Base-by-base conservation (phyloP, 2,888 invertebrate genomes). In the Tetragonula carbonaria region DNA sequence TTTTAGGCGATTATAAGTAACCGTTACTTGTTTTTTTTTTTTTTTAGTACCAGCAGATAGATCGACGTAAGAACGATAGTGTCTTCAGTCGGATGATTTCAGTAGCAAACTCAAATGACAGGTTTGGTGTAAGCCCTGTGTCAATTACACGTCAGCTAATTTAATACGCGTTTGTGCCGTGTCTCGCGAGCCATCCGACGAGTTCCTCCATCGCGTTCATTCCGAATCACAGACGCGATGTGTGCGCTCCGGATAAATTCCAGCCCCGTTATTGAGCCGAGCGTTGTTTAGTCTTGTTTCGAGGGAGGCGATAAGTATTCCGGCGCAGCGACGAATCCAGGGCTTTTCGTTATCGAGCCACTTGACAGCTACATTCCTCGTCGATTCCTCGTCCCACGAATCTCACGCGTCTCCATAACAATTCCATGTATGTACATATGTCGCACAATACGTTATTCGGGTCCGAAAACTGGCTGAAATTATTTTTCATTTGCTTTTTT, bases 261-360 rank as follows among this genome's bases (percentile, higher is more conserved):
- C 51, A 23, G 62, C 8, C 23, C 13, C 13, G 75, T 76, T 76
- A 70, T 76, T 68, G 75, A 33, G 59, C 75, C 59, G 68, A 68
- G 50, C 68, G 75, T 68, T 76, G 70, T 76, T 76, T 76, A 76
- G 77, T 77, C 77, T 77, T 71, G 77, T 23, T 45, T 53, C 71
- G 23, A 77, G 77, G 53, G 38, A 51, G 68, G 28, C 68, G 77
- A 77, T 71, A 77, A 77, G 53, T 63, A 50, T 23, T n/a, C 21
- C 55, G 8, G 16, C 8, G 50, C 59, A 16, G 21, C 59, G 53
- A 53, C 23, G 21, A 4, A 50, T 59, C n/a, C 16, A 45, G 67
- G 57, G 45, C 45, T 8, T 76, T 62, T 76, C 70, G 62, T 77
- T 71, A 71, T 71, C 71, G 62, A 59, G 38, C 71, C 33, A 18